These are phyloP conservation scores for Eupithecia subfuscata DNA, from an alignment of 2,888 invertebrate genomes.

Conservation along the genomic window DNA sequence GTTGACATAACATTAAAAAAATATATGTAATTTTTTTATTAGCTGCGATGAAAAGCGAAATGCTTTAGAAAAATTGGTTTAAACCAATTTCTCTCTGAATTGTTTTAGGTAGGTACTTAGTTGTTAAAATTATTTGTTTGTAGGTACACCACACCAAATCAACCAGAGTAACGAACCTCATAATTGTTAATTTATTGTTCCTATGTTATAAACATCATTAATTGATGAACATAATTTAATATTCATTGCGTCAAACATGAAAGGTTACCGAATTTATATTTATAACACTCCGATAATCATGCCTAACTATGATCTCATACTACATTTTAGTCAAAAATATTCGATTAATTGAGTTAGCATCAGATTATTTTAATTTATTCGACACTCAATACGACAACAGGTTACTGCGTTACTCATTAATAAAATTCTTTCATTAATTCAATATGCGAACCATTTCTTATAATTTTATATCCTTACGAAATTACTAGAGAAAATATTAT, in stretches of 20 bases:
- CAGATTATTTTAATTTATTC: conserved; percentile 31
- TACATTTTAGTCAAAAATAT: conserved; percentile 7
- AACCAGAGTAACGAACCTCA: background rate
- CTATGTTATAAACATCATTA: background rate
- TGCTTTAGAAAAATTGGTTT: no score
- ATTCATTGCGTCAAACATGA: background rate
- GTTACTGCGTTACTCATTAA: conserved; percentile 30
- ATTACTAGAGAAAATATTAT: conserved; percentile 10
- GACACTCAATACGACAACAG: conserved; percentile 22
- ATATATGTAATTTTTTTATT: background rate
- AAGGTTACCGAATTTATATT: background rate
- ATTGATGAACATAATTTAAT: background rate
- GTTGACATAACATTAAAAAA: no score
- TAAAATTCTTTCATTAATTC: conserved; percentile 25
- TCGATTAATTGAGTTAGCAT: conserved; percentile 19
- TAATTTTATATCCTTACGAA: background rate
- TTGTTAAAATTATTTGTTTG: background rate
- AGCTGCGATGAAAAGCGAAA: background rate
- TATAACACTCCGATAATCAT: background rate
- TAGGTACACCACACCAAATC: no score
- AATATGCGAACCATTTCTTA: conserved; percentile 16
- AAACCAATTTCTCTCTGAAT: background rate
- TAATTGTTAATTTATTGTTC: background rate
- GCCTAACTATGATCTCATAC: background rate
- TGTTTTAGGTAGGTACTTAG: background rate